A percentile compares a stretch with the other conserved stretches of the same genome.
phyloP scores from a whole-genome alignment of 2,797 vertebrate genomes.

The Peromyscus nudipes region DNA sequence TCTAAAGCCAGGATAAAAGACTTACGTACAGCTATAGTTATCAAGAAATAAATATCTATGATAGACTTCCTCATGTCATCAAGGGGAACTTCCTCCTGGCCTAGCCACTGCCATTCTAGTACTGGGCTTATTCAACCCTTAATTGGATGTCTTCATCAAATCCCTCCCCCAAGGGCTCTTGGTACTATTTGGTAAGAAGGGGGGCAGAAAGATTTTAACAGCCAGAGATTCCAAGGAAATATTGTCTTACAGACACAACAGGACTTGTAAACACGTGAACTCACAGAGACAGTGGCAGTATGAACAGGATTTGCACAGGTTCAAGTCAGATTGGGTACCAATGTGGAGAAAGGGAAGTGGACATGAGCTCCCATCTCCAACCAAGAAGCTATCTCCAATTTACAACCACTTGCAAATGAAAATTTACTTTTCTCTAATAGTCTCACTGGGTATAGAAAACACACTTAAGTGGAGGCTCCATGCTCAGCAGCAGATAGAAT shows the following conservation, averaged over 20 bases:
- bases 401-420: background rate
- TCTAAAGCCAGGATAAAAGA: background rate
- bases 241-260: background rate
- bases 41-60: constrained; percentile 8
- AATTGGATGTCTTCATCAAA: background rate
- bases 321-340: background rate
- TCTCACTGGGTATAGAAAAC: background rate
- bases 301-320: background rate
- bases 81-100: background rate
- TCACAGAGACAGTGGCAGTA: background rate
- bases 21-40: constrained; percentile 5
- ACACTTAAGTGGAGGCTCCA: too few relatives aligned
- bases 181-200: background rate
- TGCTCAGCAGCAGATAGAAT: background rate
- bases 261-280: background rate
- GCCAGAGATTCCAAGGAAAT: too few relatives aligned
- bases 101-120: background rate
- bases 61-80: background rate
- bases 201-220: background rate
- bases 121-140: background rate
- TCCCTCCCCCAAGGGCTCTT: background rate
- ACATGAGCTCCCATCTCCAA: too few relatives aligned
- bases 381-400: background rate
- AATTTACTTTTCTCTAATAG: background rate
- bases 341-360: background rate